Conservation (phyloP, 2,113 vertebrate species). For the human (Homo sapiens) region DNA sequence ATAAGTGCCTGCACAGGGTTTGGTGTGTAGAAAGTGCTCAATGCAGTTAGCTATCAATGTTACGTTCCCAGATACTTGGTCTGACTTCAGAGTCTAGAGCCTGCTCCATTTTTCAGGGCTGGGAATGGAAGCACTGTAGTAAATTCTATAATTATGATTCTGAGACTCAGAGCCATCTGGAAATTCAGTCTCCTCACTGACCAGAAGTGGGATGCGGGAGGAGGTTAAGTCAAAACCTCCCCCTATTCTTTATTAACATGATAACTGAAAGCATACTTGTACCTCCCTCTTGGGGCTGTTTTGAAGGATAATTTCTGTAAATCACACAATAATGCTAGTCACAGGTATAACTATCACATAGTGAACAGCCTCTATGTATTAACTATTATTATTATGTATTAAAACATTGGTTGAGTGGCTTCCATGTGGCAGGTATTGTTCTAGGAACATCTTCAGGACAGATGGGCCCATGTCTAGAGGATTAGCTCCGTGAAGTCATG, state of each 20-base stretch:
- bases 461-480: not conserved
- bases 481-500: not conserved
- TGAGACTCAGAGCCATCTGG: not conserved
- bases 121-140: not conserved
- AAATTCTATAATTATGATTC: not conserved
- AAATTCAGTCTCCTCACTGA: not conserved
- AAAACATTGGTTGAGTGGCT: not conserved
- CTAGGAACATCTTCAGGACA: not conserved
- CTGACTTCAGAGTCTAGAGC: not conserved
- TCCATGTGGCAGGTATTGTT: not conserved
- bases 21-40: not conserved
- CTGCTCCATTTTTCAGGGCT: not conserved
- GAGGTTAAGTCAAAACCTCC: not conserved
- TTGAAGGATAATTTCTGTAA: constrained; percentile 14
- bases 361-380: not conserved
- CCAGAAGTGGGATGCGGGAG: not conserved
- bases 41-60: not conserved
- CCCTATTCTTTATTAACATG: not conserved
- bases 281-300: not conserved
- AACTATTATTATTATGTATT: not conserved
- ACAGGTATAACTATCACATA: not conserved
- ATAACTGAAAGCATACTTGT: not conserved
- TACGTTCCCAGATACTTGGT: not conserved
- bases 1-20: not conserved
- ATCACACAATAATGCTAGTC: not conserved